Conservation (phyloP, 2,888 invertebrate species). For the Didymodactylos carnosus region DNA sequence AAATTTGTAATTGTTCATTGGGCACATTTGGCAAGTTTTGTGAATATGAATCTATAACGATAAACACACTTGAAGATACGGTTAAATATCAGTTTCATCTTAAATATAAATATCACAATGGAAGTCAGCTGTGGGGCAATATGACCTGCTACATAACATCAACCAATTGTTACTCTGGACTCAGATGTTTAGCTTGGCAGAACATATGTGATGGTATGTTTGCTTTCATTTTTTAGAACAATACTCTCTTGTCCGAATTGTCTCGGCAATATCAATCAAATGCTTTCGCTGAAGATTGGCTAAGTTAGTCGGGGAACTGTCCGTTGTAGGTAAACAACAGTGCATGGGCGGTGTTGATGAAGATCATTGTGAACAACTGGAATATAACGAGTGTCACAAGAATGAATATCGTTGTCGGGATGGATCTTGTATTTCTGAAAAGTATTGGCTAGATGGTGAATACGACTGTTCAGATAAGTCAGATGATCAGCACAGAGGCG, state of each 20-base stretch:
- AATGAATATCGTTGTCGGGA: background rate
- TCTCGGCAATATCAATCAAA: too few species aligned
- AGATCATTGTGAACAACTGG: background rate
- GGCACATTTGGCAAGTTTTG: background rate
- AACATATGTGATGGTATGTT: background rate
- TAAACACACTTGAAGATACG: background rate
- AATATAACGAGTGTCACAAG: background rate
- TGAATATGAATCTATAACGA: background rate
- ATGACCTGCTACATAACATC: background rate
- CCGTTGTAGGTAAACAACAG: background rate
- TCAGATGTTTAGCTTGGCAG: background rate
- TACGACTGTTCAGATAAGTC: background rate
- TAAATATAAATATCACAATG: background rate
- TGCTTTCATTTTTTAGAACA: too few species aligned
- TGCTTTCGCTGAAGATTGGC: too few species aligned
- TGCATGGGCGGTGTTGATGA: background rate
- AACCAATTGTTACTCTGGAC: background rate
- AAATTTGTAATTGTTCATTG: background rate
- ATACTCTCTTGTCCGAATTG: too few species aligned
- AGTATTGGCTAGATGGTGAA: background rate
- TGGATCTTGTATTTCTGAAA: background rate
- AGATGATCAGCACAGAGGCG: background rate
- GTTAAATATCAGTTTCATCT: background rate
- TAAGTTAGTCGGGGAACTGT: too few species aligned
- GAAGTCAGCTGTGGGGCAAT: background rate